Evolutionary conservation across 2,797 vertebrate species (phyloP).

Genomic region (Sebastes melanostomus): DNA sequence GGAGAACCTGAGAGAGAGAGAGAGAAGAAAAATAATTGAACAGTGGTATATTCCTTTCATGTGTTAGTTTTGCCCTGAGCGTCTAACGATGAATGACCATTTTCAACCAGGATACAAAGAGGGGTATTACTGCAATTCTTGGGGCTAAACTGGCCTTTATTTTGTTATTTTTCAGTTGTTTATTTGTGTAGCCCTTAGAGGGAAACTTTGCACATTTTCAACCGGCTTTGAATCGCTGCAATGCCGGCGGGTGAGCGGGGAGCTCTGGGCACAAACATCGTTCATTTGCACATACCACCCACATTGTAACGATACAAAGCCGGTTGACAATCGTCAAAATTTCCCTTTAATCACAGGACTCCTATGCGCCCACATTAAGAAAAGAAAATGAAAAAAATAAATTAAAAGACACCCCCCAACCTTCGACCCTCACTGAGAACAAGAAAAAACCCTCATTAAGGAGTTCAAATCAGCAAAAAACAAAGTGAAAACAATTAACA

Average conservation of each 20-base stretch:
- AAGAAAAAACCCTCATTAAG: constrained; percentile 23
- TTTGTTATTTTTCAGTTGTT: constrained; percentile 19
- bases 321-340: neutral
- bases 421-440: constrained; percentile 24
- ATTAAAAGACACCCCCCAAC: constrained; percentile 35
- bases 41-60: neutral
- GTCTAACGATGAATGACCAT: neutral
- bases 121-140: neutral
- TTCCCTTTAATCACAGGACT: constrained; percentile 27
- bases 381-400: constrained; percentile 23
- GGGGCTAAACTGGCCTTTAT: neutral
- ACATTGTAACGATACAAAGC: neutral
- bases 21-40: neutral
- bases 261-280: neutral
- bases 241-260: neutral
- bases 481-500: constrained; percentile 61
- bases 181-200: constrained; percentile 14
- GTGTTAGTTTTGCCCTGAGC: constrained; percentile 2
- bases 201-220: neutral
- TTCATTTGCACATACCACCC: neutral
- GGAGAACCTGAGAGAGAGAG: neutral
- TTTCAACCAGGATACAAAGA: constrained; percentile 18
- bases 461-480: constrained; percentile 51
- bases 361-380: neutral
- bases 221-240: neutral